A percentile compares a stretch with the other conserved stretches of the same genome.
Evolutionary conservation across 2,113 vertebrate species (phyloP).

Genomic region (Tauraco erythrolophus): DNA sequence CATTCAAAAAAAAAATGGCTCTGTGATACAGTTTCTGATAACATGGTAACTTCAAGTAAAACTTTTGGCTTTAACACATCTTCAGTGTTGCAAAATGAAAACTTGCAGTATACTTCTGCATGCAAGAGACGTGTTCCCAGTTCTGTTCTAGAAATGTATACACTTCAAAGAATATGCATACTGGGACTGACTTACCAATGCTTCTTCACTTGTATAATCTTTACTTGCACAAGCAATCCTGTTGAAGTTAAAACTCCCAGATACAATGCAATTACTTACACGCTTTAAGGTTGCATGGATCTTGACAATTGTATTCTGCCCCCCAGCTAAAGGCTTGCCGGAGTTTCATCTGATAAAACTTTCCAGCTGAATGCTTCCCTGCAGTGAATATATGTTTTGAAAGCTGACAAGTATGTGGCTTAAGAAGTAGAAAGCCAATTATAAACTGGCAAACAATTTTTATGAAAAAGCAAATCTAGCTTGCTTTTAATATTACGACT

Average conservation of each 20-base stretch:
- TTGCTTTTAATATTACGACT: neutral
- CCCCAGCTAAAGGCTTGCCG: constrained; percentile 36
- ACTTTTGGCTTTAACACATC: neutral
- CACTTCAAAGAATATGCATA: neutral
- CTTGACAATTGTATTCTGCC: neutral
- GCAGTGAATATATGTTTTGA: neutral
- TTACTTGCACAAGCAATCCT: neutral
- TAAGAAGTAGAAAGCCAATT: neutral
- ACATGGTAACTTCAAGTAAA: neutral
- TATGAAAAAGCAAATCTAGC: neutral
- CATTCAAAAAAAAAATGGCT: neutral
- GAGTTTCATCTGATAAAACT: neutral
- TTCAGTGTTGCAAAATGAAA: neutral
- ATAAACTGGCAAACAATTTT: neutral
- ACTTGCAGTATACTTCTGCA: neutral
- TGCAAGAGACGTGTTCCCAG: neutral
- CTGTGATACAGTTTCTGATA: neutral
- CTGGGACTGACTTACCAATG: neutral
- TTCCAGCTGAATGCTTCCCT: constrained; percentile 11
- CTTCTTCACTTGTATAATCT: neutral
- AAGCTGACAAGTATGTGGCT: neutral
- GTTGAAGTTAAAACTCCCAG: constrained; percentile 23
- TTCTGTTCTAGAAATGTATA: neutral
- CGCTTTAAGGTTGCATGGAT: neutral
- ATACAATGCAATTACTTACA: constrained; percentile 29